Evolutionary conservation across 2,888 invertebrate species (phyloP), one percentile per base, ranked within the genome.

Genomic region (Lampropteryx suffumata): DNA sequence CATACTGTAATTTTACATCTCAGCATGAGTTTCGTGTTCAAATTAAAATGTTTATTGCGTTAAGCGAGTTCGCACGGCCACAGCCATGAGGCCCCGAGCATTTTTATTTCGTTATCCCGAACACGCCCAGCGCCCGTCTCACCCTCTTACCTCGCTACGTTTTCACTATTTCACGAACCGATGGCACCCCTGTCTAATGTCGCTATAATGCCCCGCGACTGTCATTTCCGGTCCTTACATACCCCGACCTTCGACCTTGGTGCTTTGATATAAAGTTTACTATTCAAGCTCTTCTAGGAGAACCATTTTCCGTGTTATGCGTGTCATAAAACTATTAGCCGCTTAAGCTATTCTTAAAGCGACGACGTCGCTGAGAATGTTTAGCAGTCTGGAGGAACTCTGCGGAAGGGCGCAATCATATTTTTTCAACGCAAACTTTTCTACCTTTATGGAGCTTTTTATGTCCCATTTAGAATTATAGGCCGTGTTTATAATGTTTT

Each of bases 11-110:
- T 88, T 87, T 82, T 67, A 67, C 81, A 86, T 87, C 89, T 79
- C 89, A 87, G 89, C 89, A 74, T 88, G 89, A 85, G 84, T 80
- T 88, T 89, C 81, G 85, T 80, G 86, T 82, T 76, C 83, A 87
- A 89, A 89, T 90, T 90, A 90, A 89, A 90, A 88, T 86, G 89
- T 89, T 89, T 90, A 90, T 89, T 89, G 80, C 87, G 76, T 90
- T 87, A 87, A 79, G 82, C 80, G 73, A 80, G 82, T 89, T 88
- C 87, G 89, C 89, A 88, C 86, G 87, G 74, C 80, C 73, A 79
- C 73, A 70, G 72, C 74, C 70, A 69, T 73, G 73, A 71, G 68
- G 72, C 76, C 71, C 71, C 66, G 78, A 80, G 81, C 76, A 79
- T 87, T 88, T 84, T 88, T 88, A 86, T 87, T 88, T 86, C 84